A percentile compares a stretch with the other conserved stretches of the same genome.
These are phyloP conservation scores for Drosophila kuntzei DNA, from an alignment of 2,888 invertebrate species.

Conservation along the genomic window DNA sequence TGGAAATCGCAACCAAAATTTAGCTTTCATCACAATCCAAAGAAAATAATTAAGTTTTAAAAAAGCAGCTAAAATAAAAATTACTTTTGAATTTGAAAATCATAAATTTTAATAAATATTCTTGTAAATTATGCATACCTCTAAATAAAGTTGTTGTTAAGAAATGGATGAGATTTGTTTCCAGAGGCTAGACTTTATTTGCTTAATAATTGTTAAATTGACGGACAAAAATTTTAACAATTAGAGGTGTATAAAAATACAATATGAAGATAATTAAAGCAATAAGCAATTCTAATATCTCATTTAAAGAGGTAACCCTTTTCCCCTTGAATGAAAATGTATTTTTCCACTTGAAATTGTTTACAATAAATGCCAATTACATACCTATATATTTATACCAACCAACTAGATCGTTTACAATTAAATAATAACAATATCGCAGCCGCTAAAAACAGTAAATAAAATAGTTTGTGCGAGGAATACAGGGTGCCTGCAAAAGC, in stretches of 20 bases:
- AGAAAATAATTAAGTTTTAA: no score
- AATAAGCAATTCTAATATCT: background rate
- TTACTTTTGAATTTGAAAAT: no score
- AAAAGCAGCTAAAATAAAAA: no score
- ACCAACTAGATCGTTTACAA: background rate
- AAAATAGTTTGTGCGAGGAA: constrained; percentile 3
- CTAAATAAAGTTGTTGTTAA: no score
- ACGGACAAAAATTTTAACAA: background rate
- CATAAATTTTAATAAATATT: no score
- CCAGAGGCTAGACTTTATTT: background rate
- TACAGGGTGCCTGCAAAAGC: constrained; percentile 49
- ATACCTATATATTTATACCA: background rate
- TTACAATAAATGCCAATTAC: background rate
- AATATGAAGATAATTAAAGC: no score
- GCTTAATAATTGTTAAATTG: background rate
- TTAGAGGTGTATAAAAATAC: background rate
- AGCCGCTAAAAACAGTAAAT: constrained; percentile 1
- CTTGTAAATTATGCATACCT: no score
- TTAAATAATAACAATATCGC: background rate
- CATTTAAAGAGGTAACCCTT: background rate
- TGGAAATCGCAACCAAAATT: no score
- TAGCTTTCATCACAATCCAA: no score
- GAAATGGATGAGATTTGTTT: no score
- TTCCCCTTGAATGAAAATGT: background rate
- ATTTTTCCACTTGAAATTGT: background rate